Conservation (phyloP, 2,797 vertebrate species). For the Hydrolagus colliei region DNA sequence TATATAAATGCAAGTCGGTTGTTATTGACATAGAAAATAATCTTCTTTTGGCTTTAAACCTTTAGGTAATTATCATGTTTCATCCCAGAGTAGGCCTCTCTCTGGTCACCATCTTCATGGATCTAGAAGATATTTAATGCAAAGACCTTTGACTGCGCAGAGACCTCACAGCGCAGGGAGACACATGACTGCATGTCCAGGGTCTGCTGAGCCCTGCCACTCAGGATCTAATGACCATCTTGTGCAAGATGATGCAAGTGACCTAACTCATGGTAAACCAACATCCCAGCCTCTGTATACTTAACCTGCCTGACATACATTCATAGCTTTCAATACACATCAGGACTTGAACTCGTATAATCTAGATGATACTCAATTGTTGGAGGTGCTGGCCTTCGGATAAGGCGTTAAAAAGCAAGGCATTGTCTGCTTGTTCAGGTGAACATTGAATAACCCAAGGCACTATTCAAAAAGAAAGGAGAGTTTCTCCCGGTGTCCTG, state of each 20-base stretch:
- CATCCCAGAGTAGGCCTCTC: conserved; percentile 38
- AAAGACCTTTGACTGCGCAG: conserved; percentile 34
- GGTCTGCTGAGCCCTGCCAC: conserved; percentile 34
- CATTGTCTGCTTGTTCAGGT: too few species aligned
- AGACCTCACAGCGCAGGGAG: conserved; percentile 37
- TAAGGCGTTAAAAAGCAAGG: too few species aligned
- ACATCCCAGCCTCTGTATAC: conserved; percentile 34
- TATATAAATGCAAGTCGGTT: neutral
- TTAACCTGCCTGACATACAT: conserved; percentile 31
- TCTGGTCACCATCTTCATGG: conserved; percentile 42
- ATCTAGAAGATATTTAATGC: conserved; percentile 37
- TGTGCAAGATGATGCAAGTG: conserved; percentile 61
- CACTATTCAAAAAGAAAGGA: too few species aligned
- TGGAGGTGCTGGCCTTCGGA: too few species aligned
- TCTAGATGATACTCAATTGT: too few species aligned
- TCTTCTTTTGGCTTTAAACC: neutral
- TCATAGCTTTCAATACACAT: too few species aligned
- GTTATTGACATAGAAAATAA: neutral
- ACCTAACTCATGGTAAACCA: conserved; percentile 72
- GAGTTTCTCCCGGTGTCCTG: too few species aligned
- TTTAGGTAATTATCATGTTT: neutral
- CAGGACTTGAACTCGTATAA: too few species aligned
- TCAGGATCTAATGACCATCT: conserved; percentile 45
- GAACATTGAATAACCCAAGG: too few species aligned
- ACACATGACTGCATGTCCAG: conserved; percentile 38